These are phyloP conservation scores for Orthosia gothica DNA, from an alignment of 2,888 invertebrate genomes.

Conservation along the genomic window DNA sequence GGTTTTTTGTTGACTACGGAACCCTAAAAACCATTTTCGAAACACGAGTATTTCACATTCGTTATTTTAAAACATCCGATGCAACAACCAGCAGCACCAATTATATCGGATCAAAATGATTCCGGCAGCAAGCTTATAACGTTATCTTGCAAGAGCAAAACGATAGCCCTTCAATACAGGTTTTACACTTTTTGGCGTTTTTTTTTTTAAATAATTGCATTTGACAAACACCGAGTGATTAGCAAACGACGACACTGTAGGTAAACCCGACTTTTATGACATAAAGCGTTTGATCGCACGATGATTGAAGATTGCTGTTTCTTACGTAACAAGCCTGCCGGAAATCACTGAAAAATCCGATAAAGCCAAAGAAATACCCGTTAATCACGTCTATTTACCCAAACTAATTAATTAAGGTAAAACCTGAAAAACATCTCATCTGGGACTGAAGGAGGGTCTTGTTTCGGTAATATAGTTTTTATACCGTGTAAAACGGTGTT, in stretches of 20 bases:
- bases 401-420: conserved; percentile 58
- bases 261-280: too few species aligned
- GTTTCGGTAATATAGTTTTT: conserved; percentile 50
- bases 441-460: conserved; percentile 24
- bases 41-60: background rate
- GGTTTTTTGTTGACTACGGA: too few species aligned
- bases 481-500: conserved; percentile 23
- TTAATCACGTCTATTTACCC: conserved; percentile 48
- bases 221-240: too few species aligned
- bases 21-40: too few species aligned
- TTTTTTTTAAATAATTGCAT: too few species aligned
- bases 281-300: too few species aligned
- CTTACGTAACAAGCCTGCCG: too few species aligned
- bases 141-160: too few species aligned
- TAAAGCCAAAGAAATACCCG: conserved; percentile 9
- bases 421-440: conserved; percentile 48
- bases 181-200: too few species aligned
- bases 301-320: too few species aligned
- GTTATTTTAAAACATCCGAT: background rate
- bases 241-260: too few species aligned
- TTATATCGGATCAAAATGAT: conserved; percentile 5
- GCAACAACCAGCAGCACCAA: background rate
- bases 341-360: conserved; percentile 28
- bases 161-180: too few species aligned
- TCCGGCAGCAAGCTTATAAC: background rate